These are phyloP conservation scores for Drosophila baimaii DNA, from an alignment of 1,140 invertebrate species.

Conservation along the genomic window DNA sequence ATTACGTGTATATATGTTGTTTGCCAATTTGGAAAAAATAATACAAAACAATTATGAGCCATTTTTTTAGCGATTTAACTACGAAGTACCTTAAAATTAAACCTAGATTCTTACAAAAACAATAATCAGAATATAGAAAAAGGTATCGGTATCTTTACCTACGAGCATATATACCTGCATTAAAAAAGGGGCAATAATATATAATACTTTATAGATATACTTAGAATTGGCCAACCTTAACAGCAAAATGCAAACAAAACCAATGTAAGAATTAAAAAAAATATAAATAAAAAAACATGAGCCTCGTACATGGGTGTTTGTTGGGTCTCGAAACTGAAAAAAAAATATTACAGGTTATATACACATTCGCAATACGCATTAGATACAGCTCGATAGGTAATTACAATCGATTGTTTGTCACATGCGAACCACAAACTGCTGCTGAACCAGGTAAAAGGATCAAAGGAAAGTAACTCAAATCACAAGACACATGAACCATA, in stretches of 20 bases:
- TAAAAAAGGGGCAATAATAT: not conserved
- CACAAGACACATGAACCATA: constrained; percentile 48
- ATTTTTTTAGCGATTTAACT: constrained; percentile 17
- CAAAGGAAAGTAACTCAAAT: constrained; percentile 42
- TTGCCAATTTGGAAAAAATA: constrained; percentile 75
- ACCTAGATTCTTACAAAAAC: constrained; percentile 31
- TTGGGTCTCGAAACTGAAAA: constrained; percentile 16
- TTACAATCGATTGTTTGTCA: constrained; percentile 23
- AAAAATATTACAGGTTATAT: constrained; percentile 31
- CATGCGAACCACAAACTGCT: constrained; percentile 46
- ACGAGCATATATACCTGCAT: constrained; percentile 2
- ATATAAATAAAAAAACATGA: constrained; percentile 11
- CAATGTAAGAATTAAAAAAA: constrained; percentile 19
- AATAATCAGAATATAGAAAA: constrained; percentile 3
- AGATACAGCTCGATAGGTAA: constrained; percentile 47
- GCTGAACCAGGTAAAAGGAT: constrained; percentile 29
- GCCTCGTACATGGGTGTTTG: constrained; percentile 17
- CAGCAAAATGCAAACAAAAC: constrained; percentile 37
- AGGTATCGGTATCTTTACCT: constrained; percentile 6
- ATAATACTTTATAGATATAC: not conserved
- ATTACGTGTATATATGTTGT: constrained; percentile 66
- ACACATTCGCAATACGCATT: constrained; percentile 42
- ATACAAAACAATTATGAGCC: constrained; percentile 65
- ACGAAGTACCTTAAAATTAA: constrained; percentile 39
- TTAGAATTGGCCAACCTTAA: constrained; percentile 13